Percentiles rank a stretch among this genome's conserved stretches.
Evolutionary conservation across 2,888 invertebrate genomes (phyloP).

Genomic region (Erebia palarica): DNA sequence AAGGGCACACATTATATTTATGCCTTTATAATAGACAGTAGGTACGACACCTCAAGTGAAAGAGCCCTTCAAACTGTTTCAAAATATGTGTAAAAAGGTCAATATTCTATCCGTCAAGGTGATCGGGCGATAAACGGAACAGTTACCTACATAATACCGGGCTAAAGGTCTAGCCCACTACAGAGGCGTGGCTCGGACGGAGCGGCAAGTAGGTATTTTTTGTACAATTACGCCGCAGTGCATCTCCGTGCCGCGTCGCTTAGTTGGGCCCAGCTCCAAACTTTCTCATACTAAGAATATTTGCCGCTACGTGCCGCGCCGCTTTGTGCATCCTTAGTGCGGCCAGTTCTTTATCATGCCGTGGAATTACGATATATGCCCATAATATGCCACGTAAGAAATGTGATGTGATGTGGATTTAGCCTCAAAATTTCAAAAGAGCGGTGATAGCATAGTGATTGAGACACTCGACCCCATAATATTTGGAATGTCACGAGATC

Average conservation of each 20-base stretch:
- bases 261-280: too few relatives aligned
- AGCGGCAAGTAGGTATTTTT: too few relatives aligned
- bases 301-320: too few relatives aligned
- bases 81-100: constrained; percentile 13
- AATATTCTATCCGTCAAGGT: constrained; percentile 19
- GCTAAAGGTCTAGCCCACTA: background rate
- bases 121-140: constrained; percentile 3
- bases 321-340: too few relatives aligned
- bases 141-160: constrained; percentile 8
- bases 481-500: too few relatives aligned
- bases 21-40: background rate
- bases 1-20: background rate
- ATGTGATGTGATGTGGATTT: background rate
- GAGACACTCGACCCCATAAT: too few relatives aligned
- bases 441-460: too few relatives aligned
- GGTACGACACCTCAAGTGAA: background rate
- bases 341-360: background rate
- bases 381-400: background rate
- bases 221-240: too few relatives aligned
- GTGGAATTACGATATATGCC: background rate
- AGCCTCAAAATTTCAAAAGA: background rate
- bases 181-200: too few relatives aligned
- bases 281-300: too few relatives aligned
- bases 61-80: constrained; percentile 21
- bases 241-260: too few relatives aligned